A percentile compares a stretch with the other conserved stretches of the same genome.
These are phyloP conservation scores for Scotopteryx bipunctaria DNA, from an alignment of 2,888 invertebrate species.

Conservation along the genomic window DNA sequence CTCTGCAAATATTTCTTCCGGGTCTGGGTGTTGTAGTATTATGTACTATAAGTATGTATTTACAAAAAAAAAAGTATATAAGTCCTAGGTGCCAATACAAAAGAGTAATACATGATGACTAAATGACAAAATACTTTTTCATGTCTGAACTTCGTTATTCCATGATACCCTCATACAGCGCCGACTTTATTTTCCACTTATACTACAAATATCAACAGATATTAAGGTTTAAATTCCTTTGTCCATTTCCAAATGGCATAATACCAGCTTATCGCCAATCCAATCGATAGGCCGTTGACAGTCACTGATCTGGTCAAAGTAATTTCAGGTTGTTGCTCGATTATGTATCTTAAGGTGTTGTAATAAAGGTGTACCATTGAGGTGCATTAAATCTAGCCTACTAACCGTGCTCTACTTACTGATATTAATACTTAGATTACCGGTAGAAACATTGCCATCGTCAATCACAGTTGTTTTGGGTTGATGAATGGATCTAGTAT, in stretches of 20 bases:
- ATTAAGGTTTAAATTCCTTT: conserved; percentile 9
- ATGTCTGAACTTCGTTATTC: conserved; percentile 22
- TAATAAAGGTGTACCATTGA: conserved; percentile 36
- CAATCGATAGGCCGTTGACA: conserved; percentile 52
- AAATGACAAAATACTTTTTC: conserved; percentile 45
- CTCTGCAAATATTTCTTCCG: too few relatives aligned
- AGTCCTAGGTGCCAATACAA: too few relatives aligned
- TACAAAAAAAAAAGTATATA: too few relatives aligned
- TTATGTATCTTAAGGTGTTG: conserved; percentile 34
- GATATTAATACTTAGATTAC: not conserved
- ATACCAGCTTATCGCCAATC: conserved; percentile 33
- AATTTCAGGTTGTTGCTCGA: conserved; percentile 40
- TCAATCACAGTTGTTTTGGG: too few relatives aligned
- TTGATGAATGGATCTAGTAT: too few relatives aligned
- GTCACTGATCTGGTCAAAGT: conserved; percentile 52
- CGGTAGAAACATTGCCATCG: too few relatives aligned
- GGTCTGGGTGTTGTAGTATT: too few relatives aligned
- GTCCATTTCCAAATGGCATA: conserved; percentile 5
- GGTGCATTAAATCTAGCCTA: conserved; percentile 46
- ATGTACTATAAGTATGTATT: too few relatives aligned
- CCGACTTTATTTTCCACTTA: not conserved
- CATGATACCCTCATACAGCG: too few relatives aligned
- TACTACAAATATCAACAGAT: not conserved
- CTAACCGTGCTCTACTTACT: conserved; percentile 57
- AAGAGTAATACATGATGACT: too few relatives aligned